Evolutionary conservation across 1,140 invertebrate species (phyloP).

Genomic region (Copidosoma floridanum): DNA sequence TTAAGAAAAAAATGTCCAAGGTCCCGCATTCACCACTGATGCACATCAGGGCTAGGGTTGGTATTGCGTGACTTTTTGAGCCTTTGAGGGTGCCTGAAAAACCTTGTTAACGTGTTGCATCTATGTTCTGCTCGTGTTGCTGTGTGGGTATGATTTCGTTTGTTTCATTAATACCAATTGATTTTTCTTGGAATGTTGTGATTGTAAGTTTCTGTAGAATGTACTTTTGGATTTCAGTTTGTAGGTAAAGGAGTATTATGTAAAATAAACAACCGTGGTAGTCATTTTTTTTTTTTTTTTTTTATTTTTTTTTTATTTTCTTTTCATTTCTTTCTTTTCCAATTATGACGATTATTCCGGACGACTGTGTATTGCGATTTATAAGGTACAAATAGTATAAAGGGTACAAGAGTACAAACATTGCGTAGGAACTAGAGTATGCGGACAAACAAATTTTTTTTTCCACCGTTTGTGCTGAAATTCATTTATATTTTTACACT

Average conservation of each 20-base stretch:
- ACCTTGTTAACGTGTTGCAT: too few species aligned
- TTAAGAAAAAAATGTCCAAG: too few species aligned
- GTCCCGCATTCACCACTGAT: too few species aligned
- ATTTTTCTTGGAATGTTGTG: too few species aligned
- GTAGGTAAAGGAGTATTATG: not conserved
- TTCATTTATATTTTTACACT: too few species aligned
- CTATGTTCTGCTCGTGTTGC: too few species aligned
- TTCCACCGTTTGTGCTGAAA: constrained; percentile 24
- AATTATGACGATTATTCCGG: constrained; percentile 47
- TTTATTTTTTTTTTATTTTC: constrained; percentile 1
- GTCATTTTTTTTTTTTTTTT: constrained; percentile 1
- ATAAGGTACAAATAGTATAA: constrained; percentile 58
- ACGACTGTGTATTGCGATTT: constrained; percentile 57
- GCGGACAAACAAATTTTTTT: constrained; percentile 56
- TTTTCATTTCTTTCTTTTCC: constrained; percentile 2
- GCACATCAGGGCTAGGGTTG: too few species aligned
- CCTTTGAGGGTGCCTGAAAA: too few species aligned
- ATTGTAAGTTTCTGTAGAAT: too few species aligned
- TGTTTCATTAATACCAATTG: too few species aligned
- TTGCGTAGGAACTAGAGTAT: constrained; percentile 57
- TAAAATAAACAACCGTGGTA: constrained; percentile 1
- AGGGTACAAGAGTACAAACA: constrained; percentile 58
- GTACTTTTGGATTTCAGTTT: not conserved
- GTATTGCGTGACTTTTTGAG: too few species aligned
- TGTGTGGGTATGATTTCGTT: too few species aligned